Evolutionary conservation across 2,113 vertebrate species (phyloP), one percentile per base, ranked within the genome.

Genomic region (Hemibagrus wyckioides): DNA sequence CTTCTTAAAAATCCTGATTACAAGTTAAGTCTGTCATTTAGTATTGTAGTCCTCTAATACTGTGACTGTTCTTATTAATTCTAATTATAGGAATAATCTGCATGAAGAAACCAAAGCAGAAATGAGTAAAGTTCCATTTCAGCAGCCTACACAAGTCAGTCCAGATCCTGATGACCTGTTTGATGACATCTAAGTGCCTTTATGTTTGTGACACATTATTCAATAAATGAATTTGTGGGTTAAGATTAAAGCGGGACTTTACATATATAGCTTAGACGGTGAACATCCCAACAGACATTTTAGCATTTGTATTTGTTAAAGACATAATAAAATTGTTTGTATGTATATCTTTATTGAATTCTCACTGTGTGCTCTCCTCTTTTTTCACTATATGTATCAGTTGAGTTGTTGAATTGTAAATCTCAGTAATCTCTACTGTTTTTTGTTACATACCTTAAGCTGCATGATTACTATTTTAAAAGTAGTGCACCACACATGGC

Each of bases 161-260:
- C 93, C 93, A 52, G 93, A 95, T 84, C 92, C 93, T 0, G 97
- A 97, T 88, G 94, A 97, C 81, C 96, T 99, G 89, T 96, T 97
- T 76, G 93, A 95, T 57, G 95, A 97, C 92, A 95, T 98, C 28
- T 97, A 94, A 93, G 61, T 57, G 8, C 61, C 79, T 65, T 54
- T 19, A 63, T 63, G 39, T 39, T 82, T 80, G 5, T n/a, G n/a
- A 57, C 19, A 39, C 54, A 57, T 61, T 39, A 54, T 81, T 52
- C 57, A 73, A 25, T 36, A 71, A 75, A 48, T 75, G 0, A 75
- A 44, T 75, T 44, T 44, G 23, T 44, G 14, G 10, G 28, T 48
- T 75, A 75, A 28, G 10, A 44, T 48, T 75, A 75, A 75, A 75
- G 6, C 10, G 15, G 7, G 67, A 21, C 19, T 36, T 69, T 36